These are phyloP conservation scores for Zele albiditarsus DNA, from an alignment of 2,888 invertebrate species.

Conservation along the genomic window DNA sequence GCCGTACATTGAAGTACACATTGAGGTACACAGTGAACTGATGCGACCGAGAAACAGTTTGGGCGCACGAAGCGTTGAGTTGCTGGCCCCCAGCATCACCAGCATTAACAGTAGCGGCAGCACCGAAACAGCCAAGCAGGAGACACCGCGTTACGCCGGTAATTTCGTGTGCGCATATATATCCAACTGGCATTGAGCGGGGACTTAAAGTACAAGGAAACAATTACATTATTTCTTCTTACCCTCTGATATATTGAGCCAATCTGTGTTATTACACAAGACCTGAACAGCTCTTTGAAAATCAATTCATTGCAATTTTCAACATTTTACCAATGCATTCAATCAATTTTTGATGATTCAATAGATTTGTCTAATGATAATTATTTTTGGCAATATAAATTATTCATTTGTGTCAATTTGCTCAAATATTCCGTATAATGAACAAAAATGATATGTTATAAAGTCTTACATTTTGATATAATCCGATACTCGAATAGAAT, in stretches of 20 bases:
- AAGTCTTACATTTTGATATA: no score
- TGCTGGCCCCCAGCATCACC: constrained; percentile 12
- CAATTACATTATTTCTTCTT: constrained; percentile 40
- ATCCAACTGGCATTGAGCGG: constrained; percentile 47
- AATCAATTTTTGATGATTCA: neutral
- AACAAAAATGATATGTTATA: no score
- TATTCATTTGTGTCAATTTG: neutral
- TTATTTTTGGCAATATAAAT: neutral
- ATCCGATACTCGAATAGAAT: neutral
- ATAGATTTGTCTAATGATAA: neutral
- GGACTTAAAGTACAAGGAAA: constrained; percentile 28
- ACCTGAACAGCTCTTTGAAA: neutral
- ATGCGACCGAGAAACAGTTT: constrained; percentile 13
- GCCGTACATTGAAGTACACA: neutral
- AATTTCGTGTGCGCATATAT: constrained; percentile 34
- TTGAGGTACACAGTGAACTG: constrained; percentile 16
- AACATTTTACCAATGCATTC: neutral
- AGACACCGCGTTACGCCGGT: constrained; percentile 36
- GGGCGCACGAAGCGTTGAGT: constrained; percentile 9
- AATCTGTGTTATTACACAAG: constrained; percentile 42
- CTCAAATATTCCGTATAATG: no score
- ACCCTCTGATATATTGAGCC: constrained; percentile 31
- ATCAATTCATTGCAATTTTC: neutral
- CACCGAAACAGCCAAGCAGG: constrained; percentile 33
- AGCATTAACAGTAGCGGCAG: neutral